phyloP scores from a whole-genome alignment of 2,113 vertebrate species.

The Pomatostomus ruficeps region DNA sequence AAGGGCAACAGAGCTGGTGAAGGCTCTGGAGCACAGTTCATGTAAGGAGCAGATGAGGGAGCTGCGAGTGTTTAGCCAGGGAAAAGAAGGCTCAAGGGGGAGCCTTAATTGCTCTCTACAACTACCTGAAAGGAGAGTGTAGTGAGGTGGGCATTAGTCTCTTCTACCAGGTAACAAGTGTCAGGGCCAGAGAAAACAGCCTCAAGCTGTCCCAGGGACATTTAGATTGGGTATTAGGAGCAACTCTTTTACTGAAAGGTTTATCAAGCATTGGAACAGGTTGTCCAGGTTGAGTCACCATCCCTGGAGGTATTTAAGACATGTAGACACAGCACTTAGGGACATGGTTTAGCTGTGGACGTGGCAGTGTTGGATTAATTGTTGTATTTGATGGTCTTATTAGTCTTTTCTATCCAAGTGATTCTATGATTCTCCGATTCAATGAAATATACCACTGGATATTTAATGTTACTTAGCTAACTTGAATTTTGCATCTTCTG shows the following conservation, averaged over 20 bases:
- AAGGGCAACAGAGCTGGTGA: background rate
- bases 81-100: background rate
- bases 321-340: background rate
- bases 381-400: background rate
- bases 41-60: background rate
- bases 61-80: background rate
- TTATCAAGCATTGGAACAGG: background rate
- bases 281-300: background rate
- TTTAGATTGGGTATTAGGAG: background rate
- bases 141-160: background rate
- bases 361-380: background rate
- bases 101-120: background rate
- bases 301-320: background rate
- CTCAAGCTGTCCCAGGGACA: background rate
- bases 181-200: background rate
- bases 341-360: background rate
- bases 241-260: background rate
- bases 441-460: background rate
- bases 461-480: background rate
- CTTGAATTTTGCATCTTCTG: background rate
- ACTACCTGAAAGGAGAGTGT: background rate
- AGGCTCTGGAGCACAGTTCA: background rate
- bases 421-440: background rate
- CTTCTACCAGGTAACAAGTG: background rate
- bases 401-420: background rate